phyloP scores from a whole-genome alignment of 2,888 invertebrate genomes.

The Drosophila pseudotalamancana region DNA sequence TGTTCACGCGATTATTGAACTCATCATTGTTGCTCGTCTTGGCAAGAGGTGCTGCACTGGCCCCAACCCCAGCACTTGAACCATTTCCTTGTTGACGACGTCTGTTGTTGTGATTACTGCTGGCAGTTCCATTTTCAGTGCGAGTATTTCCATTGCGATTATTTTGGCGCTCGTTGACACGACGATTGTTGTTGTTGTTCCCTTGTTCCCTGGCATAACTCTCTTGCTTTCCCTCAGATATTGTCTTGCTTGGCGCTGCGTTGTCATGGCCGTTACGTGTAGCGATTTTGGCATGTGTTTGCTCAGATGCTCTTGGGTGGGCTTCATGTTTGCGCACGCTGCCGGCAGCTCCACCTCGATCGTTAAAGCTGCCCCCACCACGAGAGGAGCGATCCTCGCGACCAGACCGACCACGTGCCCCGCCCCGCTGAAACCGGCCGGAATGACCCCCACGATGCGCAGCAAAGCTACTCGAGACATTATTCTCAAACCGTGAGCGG shows the following conservation, averaged over 20 bases:
- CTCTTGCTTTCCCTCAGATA: constrained; percentile 43
- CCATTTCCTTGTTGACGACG: constrained; percentile 38
- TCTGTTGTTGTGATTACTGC: constrained; percentile 25
- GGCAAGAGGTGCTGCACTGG: not conserved
- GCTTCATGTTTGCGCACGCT: constrained; percentile 24
- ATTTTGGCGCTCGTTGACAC: constrained; percentile 29
- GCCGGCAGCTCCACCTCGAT: constrained; percentile 17
- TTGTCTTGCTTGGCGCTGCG: constrained; percentile 21
- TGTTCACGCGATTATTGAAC: constrained; percentile 49
- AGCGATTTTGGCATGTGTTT: constrained; percentile 17
- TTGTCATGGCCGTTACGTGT: constrained; percentile 49
- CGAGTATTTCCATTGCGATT: constrained; percentile 53
- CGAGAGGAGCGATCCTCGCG: constrained; percentile 48
- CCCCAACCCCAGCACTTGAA: not conserved
- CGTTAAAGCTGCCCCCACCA: constrained; percentile 14
- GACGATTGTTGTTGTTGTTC: constrained; percentile 45
- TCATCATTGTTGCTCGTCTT: constrained; percentile 45
- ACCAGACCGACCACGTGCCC: constrained; percentile 42
- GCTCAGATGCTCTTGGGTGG: constrained; percentile 26
- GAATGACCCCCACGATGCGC: constrained; percentile 69
- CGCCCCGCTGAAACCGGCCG: constrained; percentile 32
- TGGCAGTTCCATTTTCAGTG: constrained; percentile 52
- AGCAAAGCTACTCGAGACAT: constrained; percentile 84
- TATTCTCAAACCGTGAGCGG: constrained; percentile 83
- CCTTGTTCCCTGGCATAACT: constrained; percentile 26